Percentiles rank a stretch among this genome's conserved stretches.
These are phyloP conservation scores for Drosophila nebulosa DNA, from an alignment of 1,140 invertebrate genomes.

Conservation along the genomic window DNA sequence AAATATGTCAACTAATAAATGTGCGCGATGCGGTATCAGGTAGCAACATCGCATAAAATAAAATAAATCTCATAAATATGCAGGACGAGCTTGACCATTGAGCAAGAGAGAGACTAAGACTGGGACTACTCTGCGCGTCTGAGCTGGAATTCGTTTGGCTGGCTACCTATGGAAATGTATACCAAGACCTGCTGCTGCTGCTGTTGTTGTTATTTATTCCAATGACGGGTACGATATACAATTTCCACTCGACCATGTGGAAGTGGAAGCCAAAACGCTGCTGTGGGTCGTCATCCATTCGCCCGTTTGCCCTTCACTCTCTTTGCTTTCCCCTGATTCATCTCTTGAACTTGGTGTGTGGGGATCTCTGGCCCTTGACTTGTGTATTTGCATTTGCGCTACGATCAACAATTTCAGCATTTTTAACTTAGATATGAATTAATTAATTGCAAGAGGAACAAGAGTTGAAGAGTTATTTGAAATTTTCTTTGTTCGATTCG, in stretches of 20 bases:
- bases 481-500: conserved; percentile 6
- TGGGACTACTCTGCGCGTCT: background rate
- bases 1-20: conserved; percentile 58
- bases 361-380: conserved; percentile 14
- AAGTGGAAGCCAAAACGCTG: conserved; percentile 52
- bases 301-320: background rate
- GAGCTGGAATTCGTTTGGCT: conserved; percentile 13
- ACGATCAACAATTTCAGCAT: conserved; percentile 50
- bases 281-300: conserved; percentile 51
- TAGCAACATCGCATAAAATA: conserved; percentile 72
- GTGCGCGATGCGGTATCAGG: conserved; percentile 46
- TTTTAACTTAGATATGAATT: conserved; percentile 54
- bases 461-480: conserved; percentile 6
- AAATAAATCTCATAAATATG: conserved; percentile 79
- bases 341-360: conserved; percentile 20
- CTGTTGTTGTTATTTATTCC: conserved; percentile 76
- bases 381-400: conserved; percentile 54
- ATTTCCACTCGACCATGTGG: conserved; percentile 47
- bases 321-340: background rate
- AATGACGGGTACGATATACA: conserved; percentile 61
- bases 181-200: conserved; percentile 16
- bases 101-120: background rate
- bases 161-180: conserved; percentile 51
- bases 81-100: conserved; percentile 14
- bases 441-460: conserved; percentile 28